Base-by-base conservation (phyloP, 1,140 invertebrate genomes). In the Ceratosolen fusciceps region DNA sequence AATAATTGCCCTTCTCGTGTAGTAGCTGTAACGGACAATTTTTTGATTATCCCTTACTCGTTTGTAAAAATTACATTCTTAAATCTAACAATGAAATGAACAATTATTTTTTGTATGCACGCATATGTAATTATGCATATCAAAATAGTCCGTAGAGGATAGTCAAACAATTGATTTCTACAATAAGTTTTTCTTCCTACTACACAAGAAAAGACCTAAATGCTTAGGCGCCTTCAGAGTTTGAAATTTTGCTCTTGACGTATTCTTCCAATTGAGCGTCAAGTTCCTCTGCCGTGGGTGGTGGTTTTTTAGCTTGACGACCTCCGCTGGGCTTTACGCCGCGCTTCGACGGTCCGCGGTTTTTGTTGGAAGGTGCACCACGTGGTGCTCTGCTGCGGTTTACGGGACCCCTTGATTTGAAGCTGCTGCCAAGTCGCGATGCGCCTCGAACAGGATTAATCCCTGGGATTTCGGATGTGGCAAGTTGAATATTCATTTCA, bases 181-280 rank as follows among this genome's bases (percentile, higher is more conserved):
- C 0, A 31, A 65, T 37, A 21, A 0, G 19, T 37, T 24, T 10
- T 1, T 24, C 26, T 49, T 5, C 26, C 52, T 74, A 74, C 72
- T 74, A 60, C 72, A 74, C 19, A 60, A 74, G 2, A 39, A 60
- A 43, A 58, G 16, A 58, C 39, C n/a, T 39, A 76, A 67, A 65
- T 34, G 3, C 56, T 71, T 80, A 80, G 24, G 79, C 79, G 24
- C 79, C 79, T 16, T 80, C 74, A 2, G 79, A 75, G 26, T 31
- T 80, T 29, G 79, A 49, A 16, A 76, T 67, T 71, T 80, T 75
- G 52, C 73, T 76, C 34, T 96, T 97, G 80, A 96, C 95, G 91
- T 98, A 98, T 71, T 96, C 96, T 90, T 98, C 97, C 77, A 98
- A 91, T 90, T 98, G 96, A 54, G 97, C 97, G 90, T 98, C 97